Base-by-base conservation (phyloP, 2,888 invertebrate species). In the Gnatocerus cornutus region DNA sequence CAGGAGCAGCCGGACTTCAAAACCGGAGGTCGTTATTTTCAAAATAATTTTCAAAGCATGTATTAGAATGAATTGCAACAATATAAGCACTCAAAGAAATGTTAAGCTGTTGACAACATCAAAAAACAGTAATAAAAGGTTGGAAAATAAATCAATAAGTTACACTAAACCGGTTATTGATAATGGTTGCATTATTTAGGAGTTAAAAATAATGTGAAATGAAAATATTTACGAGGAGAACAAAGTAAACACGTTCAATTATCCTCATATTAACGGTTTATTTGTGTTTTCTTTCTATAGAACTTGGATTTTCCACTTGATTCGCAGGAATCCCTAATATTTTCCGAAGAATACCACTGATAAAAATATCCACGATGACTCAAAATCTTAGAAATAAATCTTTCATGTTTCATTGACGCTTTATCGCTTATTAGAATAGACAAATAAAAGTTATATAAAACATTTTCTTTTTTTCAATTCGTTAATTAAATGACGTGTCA, bases 1-100 rank as follows among this genome's bases (percentile, higher is more conserved):
- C 37, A 39, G 29, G 55, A 55, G 33, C 16, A 55, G 39, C 41
- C 41, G 41, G 41, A 41, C 9, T 41, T 6, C 3, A 33, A 33
- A 33, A 33, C 9, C 33, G 33, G 33, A 33, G 33, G 33, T 33
- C 33, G 33, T n/a, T 33, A 33, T 33, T 33, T 33, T 33, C 33
- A 33, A 33, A 33, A n/a, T n/a, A n/a, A 33, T 33, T 33, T 7
- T 33, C 33, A 33, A 7, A 33, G 21, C 21, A 4, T 21, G 21
- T n/a, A n/a, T 21, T 21, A 21, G 21, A 21, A 21, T 21, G n/a
- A n/a, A n/a, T n/a, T n/a, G 21, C 21, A 21, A 21, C 21, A 21
- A 3, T 21, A 4, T n/a, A n/a, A n/a, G n/a, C n/a, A n/a, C n/a
- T n/a, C n/a, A n/a, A n/a, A n/a, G n/a, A n/a, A n/a, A n/a, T n/a